Conservation (phyloP, 2,113 vertebrate species). For the Otis tarda region DNA sequence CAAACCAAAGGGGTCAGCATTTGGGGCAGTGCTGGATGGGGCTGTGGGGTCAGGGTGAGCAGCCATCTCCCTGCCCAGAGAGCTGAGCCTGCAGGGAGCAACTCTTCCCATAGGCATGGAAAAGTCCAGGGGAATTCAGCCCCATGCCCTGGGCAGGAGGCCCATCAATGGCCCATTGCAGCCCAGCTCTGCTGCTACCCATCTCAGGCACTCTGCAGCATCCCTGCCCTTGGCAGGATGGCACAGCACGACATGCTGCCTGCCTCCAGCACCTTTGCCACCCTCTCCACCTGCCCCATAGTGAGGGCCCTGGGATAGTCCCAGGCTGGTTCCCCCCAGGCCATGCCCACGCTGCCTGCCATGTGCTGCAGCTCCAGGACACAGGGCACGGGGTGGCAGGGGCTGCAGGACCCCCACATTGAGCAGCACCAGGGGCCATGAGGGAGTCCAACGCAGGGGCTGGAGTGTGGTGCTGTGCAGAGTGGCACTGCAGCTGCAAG, state of each 20-base stretch:
- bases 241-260: background rate
- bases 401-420: background rate
- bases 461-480: background rate
- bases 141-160: accelerated
- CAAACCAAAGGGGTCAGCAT: background rate
- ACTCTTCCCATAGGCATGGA: accelerated
- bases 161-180: accelerated
- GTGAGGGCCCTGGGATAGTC: accelerated
- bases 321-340: background rate
- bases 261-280: background rate
- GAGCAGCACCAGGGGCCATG: background rate
- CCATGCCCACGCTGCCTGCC: background rate
- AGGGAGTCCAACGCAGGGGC: accelerated
- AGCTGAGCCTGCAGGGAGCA: background rate
- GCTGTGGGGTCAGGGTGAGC: background rate
- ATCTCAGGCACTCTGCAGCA: background rate
- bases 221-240: background rate
- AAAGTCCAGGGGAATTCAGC: background rate
- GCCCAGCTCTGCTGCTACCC: background rate
- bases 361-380: background rate
- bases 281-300: background rate
- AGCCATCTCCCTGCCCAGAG: accelerated
- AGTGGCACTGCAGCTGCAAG: background rate
- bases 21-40: background rate
- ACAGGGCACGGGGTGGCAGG: background rate